Evolutionary conservation across 2,113 vertebrate species (phyloP).

Genomic region (Ptilonorhynchus violaceus): DNA sequence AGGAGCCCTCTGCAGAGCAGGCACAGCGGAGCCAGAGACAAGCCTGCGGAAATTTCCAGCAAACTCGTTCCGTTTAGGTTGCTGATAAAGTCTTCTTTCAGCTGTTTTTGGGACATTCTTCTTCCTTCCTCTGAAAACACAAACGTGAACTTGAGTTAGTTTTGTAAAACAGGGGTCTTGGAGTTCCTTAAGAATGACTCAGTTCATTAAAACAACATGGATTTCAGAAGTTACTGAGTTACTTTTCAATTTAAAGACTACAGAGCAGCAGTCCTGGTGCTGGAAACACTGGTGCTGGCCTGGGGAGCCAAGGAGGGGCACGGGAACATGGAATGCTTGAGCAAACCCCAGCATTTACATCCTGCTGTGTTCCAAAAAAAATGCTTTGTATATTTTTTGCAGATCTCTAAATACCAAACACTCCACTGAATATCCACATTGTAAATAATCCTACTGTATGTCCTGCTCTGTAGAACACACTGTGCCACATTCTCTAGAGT

Average conservation of each 20-base stretch:
- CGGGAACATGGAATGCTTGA: not conserved
- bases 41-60: conserved; percentile 80
- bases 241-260: not conserved
- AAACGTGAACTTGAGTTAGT: not conserved
- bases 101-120: conserved; percentile 81
- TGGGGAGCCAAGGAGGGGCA: not conserved
- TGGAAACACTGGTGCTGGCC: not conserved
- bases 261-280: accelerated
- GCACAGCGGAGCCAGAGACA: conserved; percentile 80
- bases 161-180: not conserved
- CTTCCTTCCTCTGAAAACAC: conserved; percentile 35
- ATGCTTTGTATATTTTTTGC: accelerated
- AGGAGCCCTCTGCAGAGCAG: conserved; percentile 84
- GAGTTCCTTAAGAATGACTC: not conserved
- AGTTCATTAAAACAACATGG: accelerated
- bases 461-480: accelerated
- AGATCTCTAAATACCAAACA: not conserved
- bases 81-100: conserved; percentile 90
- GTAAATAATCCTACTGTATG: accelerated
- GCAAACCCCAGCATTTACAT: not conserved
- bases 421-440: accelerated
- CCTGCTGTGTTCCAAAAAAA: not conserved
- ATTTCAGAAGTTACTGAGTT: not conserved
- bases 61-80: conserved; percentile 90
- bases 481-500: accelerated